Evolutionary conservation across 2,797 vertebrate species (phyloP), one percentile per base, ranked within the genome.

Genomic region (Malacoctenus gilli): DNA sequence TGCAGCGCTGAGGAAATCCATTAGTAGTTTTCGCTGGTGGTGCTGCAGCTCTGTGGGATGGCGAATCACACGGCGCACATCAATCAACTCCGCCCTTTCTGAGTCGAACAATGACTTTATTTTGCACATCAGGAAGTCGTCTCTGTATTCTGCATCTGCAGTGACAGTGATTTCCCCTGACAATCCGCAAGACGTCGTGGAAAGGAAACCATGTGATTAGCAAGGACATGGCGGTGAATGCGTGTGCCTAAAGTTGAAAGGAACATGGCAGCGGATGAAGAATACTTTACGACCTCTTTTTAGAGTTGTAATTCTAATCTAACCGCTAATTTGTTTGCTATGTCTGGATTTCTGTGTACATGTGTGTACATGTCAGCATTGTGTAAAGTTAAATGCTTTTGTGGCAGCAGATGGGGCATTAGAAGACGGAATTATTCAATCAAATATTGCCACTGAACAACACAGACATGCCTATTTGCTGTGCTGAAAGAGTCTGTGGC

Each of bases 101-200:
- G 40, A 67, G 60, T 60, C 11, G 3, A 56, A 73, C 53, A 62
- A 49, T 35, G 32, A 60, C 57, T 67, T 66, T 48, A 44, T 60
- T 51, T 68, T 65, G 65, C 31, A 51, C 34, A 47, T 62, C 35
- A 36, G 34, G 20, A 36, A 63, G 32, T 42, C 48, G 46, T 50
- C 9, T 80, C 30, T 62, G 59, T 58, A 57, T 39, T 64, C 48
- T 50, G 42, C 57, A 57, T 66, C 28, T 1, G 22, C 50, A 28
- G 61, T 44, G 50, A 67, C 61, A 56, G 37, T 69, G 49, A 84
- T 83, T 85, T 85, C 81, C 73, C 79, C 39, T n/a, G 75, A 71
- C 59, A 53, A 59, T 66, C 37, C 32, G 11, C 31, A 19, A 46
- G 16, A 51, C 32, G 39, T 37, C 30, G 32, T 21, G 3, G 35